Base-by-base conservation (phyloP, 2,113 vertebrate species). In the Porphyrio hochstetteri region DNA sequence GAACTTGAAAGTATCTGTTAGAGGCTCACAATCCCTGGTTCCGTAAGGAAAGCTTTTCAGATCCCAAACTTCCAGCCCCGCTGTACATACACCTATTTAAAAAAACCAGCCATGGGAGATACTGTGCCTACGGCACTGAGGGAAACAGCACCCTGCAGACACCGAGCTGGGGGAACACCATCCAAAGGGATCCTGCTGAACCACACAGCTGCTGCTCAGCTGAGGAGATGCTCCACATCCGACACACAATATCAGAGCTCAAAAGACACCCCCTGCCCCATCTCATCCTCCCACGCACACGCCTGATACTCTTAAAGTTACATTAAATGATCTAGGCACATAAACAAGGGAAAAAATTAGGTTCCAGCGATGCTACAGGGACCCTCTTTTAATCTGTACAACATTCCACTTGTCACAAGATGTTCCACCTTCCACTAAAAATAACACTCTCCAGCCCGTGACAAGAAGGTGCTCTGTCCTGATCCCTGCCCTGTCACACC, bases 91-190 rank as follows among this genome's bases (percentile, higher is more conserved):
- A 12, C 0, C 7, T 4, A 21, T 44, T 53, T 48, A 11, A 55
- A 82, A 72, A 27, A 29, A 11, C 27, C 50, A 46, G 44, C 46
- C 33, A 14, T 1, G 5, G 69, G 64, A 70, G 56, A 75, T 16
- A 21, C 12, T 10, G 36, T 1, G 2, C 15, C 29, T 33, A 11
- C 12, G 21, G 3, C 5, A 3, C 29, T 6, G 31, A 20, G 61
- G 63, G 74, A 74, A 75, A 55, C 31, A 48, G 86, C 57, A 28
- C 29, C 2, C 0, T 29, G 82, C 23, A 50, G 65, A 55, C 3
- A 23, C 19, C 15, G 35, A 27, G 11, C 59, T n/a, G 78, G 31
- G 19, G 3, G 23, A 60, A 28, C 59, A 61, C 59, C 23, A 31
- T n/a, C 17, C 82, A 4, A 24, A 15, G 29, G 35, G n/a, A 9